Evolutionary conservation across 2,888 invertebrate species (phyloP), one percentile per base, ranked within the genome.

Genomic region (Nomada ferruginata): DNA sequence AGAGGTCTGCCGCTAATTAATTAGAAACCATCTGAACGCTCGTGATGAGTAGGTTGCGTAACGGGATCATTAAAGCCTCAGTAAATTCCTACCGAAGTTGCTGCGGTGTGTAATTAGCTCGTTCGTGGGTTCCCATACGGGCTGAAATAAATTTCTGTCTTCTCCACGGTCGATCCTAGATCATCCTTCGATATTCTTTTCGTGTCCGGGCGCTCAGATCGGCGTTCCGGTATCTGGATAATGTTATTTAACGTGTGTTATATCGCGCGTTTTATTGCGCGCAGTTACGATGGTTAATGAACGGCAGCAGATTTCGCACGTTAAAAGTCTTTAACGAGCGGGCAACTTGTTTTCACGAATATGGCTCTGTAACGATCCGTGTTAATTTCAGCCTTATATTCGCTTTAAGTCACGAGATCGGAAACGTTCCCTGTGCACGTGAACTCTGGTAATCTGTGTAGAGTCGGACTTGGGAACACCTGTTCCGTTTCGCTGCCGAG

Each of bases 11-110:
- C 83, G 80, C 88, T 89, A 90, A 92, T 91, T 92, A 91, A 92
- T 91, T 91, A 91, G 85, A 85, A 83, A 83, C 87, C 87, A 86
- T 90, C 85, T 80, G 81, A 83, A 87, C 85, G 84, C 85, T 81
- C 72, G 87, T 91, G 91, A 92, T 91, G 90, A 92, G 91, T 91
- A 87, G 90, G 85, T 86, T 79, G 83, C 79, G 88, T 91, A 90
- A 83, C 89, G 85, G 86, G 89, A 91, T 91, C 91, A 91, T 90
- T 91, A 90, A 89, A 86, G 89, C 79, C 86, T 86, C 83, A 78
- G 87, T 85, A 83, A 87, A 89, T 86, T 86, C 83, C 80, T 76
- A 82, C 79, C 84, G 77, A 84, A 88, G 82, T 85, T 86, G 70
- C 77, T 79, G 82, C 78, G 77, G 82, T 80, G 77, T 83, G 84